phyloP scores from a whole-genome alignment of 2,888 invertebrate genomes.

The Asteroscopus sphinx region DNA sequence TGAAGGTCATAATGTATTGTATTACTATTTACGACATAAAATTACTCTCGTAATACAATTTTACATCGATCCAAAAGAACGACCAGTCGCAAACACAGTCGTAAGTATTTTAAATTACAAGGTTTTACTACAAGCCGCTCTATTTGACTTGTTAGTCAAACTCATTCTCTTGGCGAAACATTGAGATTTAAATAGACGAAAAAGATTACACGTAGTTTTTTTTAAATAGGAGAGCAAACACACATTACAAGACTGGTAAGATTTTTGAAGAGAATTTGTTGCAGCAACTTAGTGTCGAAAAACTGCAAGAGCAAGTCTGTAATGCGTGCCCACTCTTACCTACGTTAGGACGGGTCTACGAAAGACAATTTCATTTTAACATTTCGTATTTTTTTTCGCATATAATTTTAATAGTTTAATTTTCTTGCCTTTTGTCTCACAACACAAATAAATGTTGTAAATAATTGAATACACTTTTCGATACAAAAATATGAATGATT shows the following conservation, averaged over 20 bases:
- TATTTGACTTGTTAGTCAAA: slow-evolving; percentile 28
- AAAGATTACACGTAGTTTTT: slow-evolving; percentile 29
- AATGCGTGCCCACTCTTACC: slow-evolving; percentile 32
- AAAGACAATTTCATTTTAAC: slow-evolving; percentile 26
- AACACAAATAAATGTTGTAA: slow-evolving; percentile 46
- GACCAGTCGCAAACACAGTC: slow-evolving; percentile 9
- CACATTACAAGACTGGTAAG: slow-evolving; percentile 18
- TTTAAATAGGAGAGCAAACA: slow-evolving; percentile 2
- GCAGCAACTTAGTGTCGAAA: neutral
- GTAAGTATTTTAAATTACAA: slow-evolving; percentile 23
- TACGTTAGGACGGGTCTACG: slow-evolving; percentile 50
- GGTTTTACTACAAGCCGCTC: slow-evolving; percentile 41
- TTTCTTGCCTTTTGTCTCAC: slow-evolving; percentile 35
- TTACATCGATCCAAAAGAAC: slow-evolving; percentile 21
- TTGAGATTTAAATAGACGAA: slow-evolving; percentile 36
- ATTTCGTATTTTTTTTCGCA: slow-evolving; percentile 29
- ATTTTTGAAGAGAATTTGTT: slow-evolving; percentile 1
- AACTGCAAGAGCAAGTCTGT: slow-evolving; percentile 4
- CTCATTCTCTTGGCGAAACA: slow-evolving; percentile 37
- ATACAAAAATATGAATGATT: slow-evolving; percentile 66
- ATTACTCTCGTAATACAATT: neutral
- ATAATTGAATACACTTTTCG: slow-evolving; percentile 52
- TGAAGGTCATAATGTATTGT: too few relatives aligned
- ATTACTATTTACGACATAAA: too few relatives aligned
- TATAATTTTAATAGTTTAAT: slow-evolving; percentile 14